Evolutionary conservation across 2,113 vertebrate genomes (phyloP), one percentile per base, ranked within the genome.

Genomic region (Cinclus cinclus): DNA sequence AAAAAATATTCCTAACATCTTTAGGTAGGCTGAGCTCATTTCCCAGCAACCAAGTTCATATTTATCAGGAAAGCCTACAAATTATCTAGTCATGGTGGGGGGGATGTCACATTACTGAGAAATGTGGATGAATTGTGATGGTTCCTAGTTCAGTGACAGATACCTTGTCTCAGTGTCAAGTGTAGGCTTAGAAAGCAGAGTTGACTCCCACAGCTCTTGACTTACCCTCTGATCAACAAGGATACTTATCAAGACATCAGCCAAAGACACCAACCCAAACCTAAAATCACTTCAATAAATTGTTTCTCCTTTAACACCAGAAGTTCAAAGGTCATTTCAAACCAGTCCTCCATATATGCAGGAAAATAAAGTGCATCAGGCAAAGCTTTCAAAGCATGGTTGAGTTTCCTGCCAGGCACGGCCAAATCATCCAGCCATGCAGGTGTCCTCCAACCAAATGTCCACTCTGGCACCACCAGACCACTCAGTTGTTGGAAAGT

Each of bases 391-490:
- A 58, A 73, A 78, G 37, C 6, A 8, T 53, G 21, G 7, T 62
- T 31, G 49, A 73, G 11, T 46, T 56, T 60, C 62, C 73, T 90
- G 22, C 31, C 60, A 71, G 44, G 33, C 64, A 8, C 0, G 0
- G 52, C 11, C 6, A 59, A 55, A 20, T 47, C 5, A 22, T 17
- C 59, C 0, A 0, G 44, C 33, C 23, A 18, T 8, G 24, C 0
- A 0, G 31, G 13, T 3, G 15, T n/a, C 68, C 41, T 73, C 83
- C 70, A 85, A 14, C 11, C 14, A 5, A 52, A 37, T 7, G 15
- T 42, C 81, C 83, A 49, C 52, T 67, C 52, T 70, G 52, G 47
- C 77, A 84, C 37, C 37, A 71, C 41, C 28, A 70, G 44, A 78
- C 17, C 33, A 52, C 56, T 87, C n/a, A 64, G 69, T 23, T 80